Evolutionary conservation across 2,797 vertebrate species (phyloP).

Genomic region (Mus spretus): DNA sequence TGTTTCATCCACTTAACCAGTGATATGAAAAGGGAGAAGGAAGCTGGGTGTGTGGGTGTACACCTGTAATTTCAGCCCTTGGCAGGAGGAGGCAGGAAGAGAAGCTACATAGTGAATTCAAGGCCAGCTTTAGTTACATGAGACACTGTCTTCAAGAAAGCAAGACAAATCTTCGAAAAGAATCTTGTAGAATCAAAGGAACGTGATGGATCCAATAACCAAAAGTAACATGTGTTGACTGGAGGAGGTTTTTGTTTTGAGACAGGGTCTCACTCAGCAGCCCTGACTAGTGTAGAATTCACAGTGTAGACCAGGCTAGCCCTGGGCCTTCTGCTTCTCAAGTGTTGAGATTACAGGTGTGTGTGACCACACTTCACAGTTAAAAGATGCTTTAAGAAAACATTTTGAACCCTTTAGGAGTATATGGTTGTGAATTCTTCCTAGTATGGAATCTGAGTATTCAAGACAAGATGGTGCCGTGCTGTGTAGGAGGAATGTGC

Average conservation of each 20-base stretch:
- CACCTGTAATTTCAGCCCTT: not conserved
- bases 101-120: not conserved
- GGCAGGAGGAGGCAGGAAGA: not conserved
- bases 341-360: not conserved
- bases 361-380: not conserved
- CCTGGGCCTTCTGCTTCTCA: not conserved
- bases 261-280: not conserved
- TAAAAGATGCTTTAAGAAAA: not conserved
- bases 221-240: not conserved
- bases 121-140: not conserved
- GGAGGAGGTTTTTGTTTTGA: not conserved
- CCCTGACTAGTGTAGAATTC: not conserved
- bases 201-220: not conserved
- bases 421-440: not conserved
- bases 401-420: not conserved
- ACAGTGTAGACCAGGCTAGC: not conserved
- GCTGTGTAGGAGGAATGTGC: not conserved
- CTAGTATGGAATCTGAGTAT: not conserved
- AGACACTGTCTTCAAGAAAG: not conserved
- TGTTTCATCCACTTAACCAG: not conserved
- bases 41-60: not conserved
- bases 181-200: not conserved
- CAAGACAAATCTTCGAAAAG: not conserved
- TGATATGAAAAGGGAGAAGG: not conserved
- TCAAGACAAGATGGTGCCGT: rapidly evolving